A percentile compares a stretch with the other conserved stretches of the same genome.
phyloP scores from a whole-genome alignment of 2,888 invertebrate genomes.

The Rhabditoides inermis region DNA sequence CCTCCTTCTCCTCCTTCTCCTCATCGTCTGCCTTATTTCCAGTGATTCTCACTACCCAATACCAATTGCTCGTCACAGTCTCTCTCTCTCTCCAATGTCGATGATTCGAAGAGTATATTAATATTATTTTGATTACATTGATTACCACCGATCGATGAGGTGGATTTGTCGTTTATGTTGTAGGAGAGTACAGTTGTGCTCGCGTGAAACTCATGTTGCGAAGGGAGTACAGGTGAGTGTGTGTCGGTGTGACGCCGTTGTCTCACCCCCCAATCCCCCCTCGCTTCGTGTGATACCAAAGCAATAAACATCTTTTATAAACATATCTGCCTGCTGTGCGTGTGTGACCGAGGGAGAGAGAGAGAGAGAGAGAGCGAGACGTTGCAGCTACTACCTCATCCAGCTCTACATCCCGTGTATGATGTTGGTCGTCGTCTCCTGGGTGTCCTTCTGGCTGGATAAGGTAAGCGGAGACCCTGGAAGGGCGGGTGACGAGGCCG shows the following conservation, averaged over 20 bases:
- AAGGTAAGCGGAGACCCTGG: conserved; percentile 23
- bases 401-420: conserved; percentile 95
- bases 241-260: too few species aligned
- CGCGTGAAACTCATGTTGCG: conserved; percentile 43
- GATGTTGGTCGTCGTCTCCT: conserved; percentile 72
- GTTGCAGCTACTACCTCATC: conserved; percentile 49
- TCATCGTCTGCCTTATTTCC: background rate
- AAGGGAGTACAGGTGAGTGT: conserved; percentile 45
- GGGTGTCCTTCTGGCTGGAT: conserved; percentile 51
- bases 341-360: too few species aligned
- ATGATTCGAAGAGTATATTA: background rate
- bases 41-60: background rate
- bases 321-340: too few species aligned
- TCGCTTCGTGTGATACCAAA: too few species aligned
- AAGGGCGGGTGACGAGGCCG: too few species aligned
- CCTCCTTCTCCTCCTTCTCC: background rate
- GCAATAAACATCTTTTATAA: too few species aligned
- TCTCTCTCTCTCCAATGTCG: background rate
- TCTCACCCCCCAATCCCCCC: too few species aligned
- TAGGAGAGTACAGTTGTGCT: conserved; percentile 51
- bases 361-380: background rate
- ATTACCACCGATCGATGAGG: too few species aligned
- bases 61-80: background rate
- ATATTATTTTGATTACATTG: background rate
- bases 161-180: too few species aligned